Percentiles rank a stretch among this genome's conserved stretches.
phyloP scores from a whole-genome alignment of 2,797 vertebrate species.

The Emydoidea blandingii region DNA sequence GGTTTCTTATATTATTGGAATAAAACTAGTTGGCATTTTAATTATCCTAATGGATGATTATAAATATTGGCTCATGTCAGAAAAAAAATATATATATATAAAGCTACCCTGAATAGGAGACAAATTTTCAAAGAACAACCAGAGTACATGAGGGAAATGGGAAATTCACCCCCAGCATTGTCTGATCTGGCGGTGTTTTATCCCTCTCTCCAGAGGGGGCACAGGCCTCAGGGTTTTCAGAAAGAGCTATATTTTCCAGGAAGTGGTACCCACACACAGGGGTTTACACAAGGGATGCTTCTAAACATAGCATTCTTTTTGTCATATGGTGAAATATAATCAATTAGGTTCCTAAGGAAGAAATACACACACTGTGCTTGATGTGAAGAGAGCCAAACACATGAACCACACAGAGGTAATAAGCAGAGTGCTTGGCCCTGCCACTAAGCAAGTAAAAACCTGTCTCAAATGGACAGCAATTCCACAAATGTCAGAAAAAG shows the following conservation, averaged over 20 bases:
- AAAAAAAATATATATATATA: neutral
- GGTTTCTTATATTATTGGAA: neutral
- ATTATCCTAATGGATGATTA: constrained; percentile 16
- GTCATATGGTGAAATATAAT: neutral
- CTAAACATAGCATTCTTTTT: neutral
- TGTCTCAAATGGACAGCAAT: neutral
- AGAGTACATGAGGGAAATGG: neutral
- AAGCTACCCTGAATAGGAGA: neutral
- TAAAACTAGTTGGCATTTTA: constrained; percentile 20
- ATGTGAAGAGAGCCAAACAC: neutral
- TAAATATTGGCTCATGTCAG: constrained; percentile 17
- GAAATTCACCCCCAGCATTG: neutral
- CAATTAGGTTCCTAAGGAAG: neutral
- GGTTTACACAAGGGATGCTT: neutral
- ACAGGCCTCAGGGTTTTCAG: neutral
- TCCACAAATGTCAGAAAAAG: neutral
- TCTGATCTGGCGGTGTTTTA: neutral
- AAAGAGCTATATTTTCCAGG: neutral
- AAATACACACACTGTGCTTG: neutral
- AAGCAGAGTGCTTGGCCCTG: neutral
- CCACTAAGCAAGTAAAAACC: neutral
- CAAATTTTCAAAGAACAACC: neutral
- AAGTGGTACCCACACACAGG: neutral
- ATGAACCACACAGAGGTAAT: neutral
- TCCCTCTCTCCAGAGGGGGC: neutral